A percentile compares a stretch with the other conserved stretches of the same genome.
Conservation (phyloP, 2,113 vertebrate genomes). For the Promerops cafer region DNA sequence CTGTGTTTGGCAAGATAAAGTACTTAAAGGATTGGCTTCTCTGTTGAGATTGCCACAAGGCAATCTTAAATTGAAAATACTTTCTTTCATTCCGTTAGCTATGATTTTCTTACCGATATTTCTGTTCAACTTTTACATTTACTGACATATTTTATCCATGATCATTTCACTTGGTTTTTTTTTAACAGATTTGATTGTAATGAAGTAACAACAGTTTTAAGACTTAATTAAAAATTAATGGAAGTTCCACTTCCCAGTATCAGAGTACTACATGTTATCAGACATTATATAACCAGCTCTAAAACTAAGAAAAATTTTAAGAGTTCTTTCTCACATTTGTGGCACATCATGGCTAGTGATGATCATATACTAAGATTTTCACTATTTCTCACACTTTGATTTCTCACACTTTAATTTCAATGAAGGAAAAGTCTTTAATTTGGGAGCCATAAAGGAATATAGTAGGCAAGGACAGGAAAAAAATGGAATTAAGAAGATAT, state of each 20-base stretch:
- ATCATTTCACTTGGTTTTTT: background rate
- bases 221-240: background rate
- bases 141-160: background rate
- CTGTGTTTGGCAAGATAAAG: background rate
- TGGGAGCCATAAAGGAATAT: background rate
- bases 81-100: background rate
- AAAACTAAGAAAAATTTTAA: background rate
- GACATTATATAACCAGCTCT: background rate
- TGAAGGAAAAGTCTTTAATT: background rate
- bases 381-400: background rate
- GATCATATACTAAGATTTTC: background rate
- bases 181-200: background rate
- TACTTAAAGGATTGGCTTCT: background rate
- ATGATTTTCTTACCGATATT: background rate
- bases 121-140: background rate
- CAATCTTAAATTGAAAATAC: background rate
- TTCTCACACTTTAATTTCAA: background rate
- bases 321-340: background rate
- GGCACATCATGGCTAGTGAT: background rate
- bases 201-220: background rate
- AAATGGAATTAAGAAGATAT: background rate
- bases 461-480: background rate
- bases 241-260: background rate
- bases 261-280: background rate
- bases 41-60: background rate